These are phyloP conservation scores for Tichodroma muraria DNA, from an alignment of 2,113 vertebrate species.

Conservation along the genomic window DNA sequence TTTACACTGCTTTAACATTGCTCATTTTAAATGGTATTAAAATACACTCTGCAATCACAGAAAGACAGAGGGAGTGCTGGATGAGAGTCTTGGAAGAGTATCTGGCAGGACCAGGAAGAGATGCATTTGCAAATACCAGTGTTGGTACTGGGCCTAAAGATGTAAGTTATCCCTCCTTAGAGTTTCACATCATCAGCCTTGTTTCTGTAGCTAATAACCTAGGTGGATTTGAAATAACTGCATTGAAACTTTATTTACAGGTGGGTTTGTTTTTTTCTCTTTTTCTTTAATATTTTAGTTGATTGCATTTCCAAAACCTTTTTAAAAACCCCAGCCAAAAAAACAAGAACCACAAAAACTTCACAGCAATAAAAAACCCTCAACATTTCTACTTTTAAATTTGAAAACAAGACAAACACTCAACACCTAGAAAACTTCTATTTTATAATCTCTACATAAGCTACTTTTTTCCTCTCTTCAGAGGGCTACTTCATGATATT, in stretches of 20 bases:
- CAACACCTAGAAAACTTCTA: background rate
- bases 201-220: background rate
- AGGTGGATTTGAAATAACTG: background rate
- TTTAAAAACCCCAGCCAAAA: background rate
- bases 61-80: background rate
- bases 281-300: no score
- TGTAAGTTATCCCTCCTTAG: background rate
- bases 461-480: background rate
- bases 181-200: background rate
- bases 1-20: background rate
- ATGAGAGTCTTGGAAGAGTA: background rate
- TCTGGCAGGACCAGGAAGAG: background rate
- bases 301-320: background rate
- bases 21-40: background rate
- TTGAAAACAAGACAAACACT: background rate
- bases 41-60: background rate
- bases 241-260: background rate
- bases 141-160: background rate
- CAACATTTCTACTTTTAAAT: background rate
- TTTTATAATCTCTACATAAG: background rate
- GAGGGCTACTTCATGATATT: background rate
- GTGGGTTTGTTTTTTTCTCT: fast-evolving
- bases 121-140: background rate
- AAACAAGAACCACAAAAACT: background rate
- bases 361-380: background rate